These are phyloP conservation scores for Hydrotaea diabolus DNA, from an alignment of 2,888 invertebrate species.

Conservation along the genomic window DNA sequence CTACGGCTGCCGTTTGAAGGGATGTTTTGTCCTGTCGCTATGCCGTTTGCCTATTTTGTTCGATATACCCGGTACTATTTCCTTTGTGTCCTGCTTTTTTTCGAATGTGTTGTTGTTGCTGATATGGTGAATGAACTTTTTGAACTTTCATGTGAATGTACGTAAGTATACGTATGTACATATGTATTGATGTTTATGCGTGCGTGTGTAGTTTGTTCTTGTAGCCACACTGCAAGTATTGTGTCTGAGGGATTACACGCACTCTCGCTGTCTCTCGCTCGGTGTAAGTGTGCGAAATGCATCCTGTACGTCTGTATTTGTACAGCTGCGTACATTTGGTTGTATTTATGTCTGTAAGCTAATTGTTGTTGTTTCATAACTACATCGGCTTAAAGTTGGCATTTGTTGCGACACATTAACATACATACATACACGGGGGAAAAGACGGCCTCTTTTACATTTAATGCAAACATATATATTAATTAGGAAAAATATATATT, in stretches of 20 bases:
- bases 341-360: too few species aligned
- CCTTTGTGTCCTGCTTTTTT: slow-evolving; percentile 10
- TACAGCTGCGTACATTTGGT: background rate
- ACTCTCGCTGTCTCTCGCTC: too few species aligned
- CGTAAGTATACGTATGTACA: slow-evolving; percentile 38
- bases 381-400: background rate
- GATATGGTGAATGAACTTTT: slow-evolving; percentile 68
- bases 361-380: background rate
- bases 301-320: background rate
- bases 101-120: background rate
- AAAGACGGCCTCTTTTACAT: too few species aligned
- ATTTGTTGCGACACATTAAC: background rate
- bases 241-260: too few species aligned
- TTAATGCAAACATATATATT: too few species aligned
- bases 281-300: background rate
- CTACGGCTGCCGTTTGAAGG: slow-evolving; percentile 31
- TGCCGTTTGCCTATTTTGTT: slow-evolving; percentile 44
- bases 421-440: too few species aligned
- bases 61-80: slow-evolving; percentile 30
- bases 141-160: slow-evolving; percentile 53
- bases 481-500: too few species aligned
- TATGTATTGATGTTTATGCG: slow-evolving; percentile 15
- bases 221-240: too few species aligned
- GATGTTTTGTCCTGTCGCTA: slow-evolving; percentile 41
- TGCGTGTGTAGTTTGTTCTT: background rate